These are phyloP conservation scores for Melanaphis sacchari DNA, from an alignment of 1,140 invertebrate genomes.

Conservation along the genomic window DNA sequence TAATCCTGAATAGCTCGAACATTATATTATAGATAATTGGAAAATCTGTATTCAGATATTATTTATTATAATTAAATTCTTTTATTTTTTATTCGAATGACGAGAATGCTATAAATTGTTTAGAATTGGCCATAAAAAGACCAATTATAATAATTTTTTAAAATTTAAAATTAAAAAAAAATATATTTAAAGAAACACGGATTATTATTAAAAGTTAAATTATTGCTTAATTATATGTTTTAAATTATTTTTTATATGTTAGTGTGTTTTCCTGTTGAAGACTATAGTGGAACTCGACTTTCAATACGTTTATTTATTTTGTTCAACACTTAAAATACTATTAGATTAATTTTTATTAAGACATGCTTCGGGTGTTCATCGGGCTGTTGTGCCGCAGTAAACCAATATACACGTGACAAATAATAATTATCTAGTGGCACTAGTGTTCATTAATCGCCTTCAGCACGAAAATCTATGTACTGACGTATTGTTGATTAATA, in stretches of 20 bases:
- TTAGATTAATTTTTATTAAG: not conserved
- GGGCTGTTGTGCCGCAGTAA: not conserved
- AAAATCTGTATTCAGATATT: not conserved
- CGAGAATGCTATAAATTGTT: not conserved
- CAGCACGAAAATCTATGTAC: not conserved
- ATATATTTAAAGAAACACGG: not conserved
- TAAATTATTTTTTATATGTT: not conserved
- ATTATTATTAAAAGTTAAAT: not conserved
- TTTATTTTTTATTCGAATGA: not conserved
- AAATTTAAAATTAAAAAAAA: too few species aligned
- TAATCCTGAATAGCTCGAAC: too few species aligned
- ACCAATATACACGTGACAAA: not conserved
- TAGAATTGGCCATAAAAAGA: not conserved
- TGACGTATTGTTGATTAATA: not conserved
- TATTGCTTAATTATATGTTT: not conserved
- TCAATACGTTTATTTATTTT: not conserved
- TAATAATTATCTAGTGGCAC: not conserved
- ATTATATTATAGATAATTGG: not conserved
- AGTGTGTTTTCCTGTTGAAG: not conserved
- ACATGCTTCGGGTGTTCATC: not conserved
- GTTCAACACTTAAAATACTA: not conserved
- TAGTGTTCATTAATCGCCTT: not conserved
- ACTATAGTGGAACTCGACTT: not conserved
- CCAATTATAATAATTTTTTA: not conserved
- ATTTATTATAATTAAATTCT: not conserved